Conservation (phyloP, 2,113 vertebrate species). For the Suncus etruscus region DNA sequence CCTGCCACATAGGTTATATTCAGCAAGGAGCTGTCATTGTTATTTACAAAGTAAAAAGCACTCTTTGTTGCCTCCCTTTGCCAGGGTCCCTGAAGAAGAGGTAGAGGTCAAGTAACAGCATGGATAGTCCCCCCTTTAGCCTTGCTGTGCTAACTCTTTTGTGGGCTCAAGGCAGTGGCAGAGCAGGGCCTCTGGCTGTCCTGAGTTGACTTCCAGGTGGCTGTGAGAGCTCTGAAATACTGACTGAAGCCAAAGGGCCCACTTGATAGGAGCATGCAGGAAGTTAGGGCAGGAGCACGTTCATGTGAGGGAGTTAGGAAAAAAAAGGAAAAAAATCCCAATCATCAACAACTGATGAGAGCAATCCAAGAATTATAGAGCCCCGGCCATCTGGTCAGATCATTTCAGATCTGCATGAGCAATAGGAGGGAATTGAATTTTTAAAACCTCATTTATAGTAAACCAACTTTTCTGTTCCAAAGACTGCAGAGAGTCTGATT, state of each 20-base stretch:
- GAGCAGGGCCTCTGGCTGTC: slow-evolving; percentile 68
- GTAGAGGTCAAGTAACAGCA: background rate
- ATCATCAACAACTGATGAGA: slow-evolving; percentile 80
- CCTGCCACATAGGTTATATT: slow-evolving; percentile 15
- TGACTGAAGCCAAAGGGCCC: slow-evolving; percentile 71
- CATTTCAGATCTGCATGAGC: slow-evolving; percentile 81
- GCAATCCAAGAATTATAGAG: slow-evolving; percentile 83
- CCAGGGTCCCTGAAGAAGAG: slow-evolving; percentile 36
- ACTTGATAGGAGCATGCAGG: slow-evolving; percentile 47
- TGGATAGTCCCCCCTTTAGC: background rate
- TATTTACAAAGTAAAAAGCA: slow-evolving; percentile 37
- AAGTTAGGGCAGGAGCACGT: slow-evolving; percentile 69
- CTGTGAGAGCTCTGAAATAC: slow-evolving; percentile 77
- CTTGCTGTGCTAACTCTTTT: background rate
- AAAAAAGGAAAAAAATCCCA: slow-evolving; percentile 60
- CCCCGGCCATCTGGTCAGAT: slow-evolving; percentile 83
- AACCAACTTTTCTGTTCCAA: slow-evolving; percentile 76
- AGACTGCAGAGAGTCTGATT: slow-evolving; percentile 75
- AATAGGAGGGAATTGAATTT: slow-evolving; percentile 84
- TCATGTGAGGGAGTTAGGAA: slow-evolving; percentile 47
- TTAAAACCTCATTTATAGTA: slow-evolving; percentile 81
- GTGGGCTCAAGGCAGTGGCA: slow-evolving; percentile 9
- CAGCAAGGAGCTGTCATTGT: slow-evolving; percentile 45
- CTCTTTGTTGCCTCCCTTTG: slow-evolving; percentile 53
- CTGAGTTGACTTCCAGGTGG: slow-evolving; percentile 68